Evolutionary conservation across 2,113 vertebrate species (phyloP).

Genomic region (Myotis yumanensis): DNA sequence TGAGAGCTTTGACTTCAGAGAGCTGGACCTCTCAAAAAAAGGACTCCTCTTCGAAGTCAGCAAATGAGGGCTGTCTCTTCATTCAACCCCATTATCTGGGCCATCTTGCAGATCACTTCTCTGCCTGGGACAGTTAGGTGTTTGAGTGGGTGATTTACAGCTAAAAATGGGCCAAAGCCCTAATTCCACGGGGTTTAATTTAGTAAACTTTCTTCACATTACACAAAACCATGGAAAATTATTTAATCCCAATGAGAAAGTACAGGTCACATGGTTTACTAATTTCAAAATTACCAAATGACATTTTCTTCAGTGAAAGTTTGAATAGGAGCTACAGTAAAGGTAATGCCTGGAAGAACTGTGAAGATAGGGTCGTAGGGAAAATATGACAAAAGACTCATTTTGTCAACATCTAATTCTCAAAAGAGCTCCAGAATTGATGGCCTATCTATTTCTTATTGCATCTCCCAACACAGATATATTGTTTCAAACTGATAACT

Average conservation of each 20-base stretch:
- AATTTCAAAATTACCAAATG: conserved; percentile 44
- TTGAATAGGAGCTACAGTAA: background rate
- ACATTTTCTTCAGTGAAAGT: conserved; percentile 6
- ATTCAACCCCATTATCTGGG: background rate
- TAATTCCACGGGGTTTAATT: background rate
- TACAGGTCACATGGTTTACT: background rate
- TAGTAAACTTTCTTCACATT: background rate
- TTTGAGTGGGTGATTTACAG: background rate
- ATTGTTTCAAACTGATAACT: conserved; percentile 7
- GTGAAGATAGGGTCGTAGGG: background rate
- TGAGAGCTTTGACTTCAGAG: background rate
- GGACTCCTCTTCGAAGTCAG: background rate
- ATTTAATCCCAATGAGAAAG: conserved; percentile 20
- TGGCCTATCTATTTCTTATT: background rate
- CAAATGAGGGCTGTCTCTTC: background rate
- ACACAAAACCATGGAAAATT: background rate
- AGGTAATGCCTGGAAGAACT: background rate
- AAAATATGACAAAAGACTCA: background rate
- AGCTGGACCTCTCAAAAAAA: background rate
- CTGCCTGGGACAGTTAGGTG: background rate
- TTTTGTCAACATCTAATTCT: conserved; percentile 39
- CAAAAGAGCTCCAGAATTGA: conserved; percentile 17
- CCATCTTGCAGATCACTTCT: background rate
- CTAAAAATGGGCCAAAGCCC: background rate
- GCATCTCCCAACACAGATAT: background rate